Percentiles rank a stretch among this genome's conserved stretches.
Evolutionary conservation across 2,113 vertebrate species (phyloP).

Genomic region (Candoia aspera): DNA sequence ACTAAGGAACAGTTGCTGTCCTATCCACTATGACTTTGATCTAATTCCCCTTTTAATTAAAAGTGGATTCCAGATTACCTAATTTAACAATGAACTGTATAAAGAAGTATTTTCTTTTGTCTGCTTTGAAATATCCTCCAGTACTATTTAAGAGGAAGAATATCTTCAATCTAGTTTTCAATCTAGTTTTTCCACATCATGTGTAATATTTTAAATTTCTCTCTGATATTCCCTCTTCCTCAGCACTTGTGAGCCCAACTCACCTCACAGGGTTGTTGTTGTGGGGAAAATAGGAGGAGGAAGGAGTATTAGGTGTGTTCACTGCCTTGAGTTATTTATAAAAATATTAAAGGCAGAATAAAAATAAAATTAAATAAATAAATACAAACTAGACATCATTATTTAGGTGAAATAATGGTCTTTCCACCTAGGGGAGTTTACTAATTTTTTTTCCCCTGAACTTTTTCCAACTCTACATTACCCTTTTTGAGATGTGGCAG

Average conservation of each 20-base stretch:
- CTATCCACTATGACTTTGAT: neutral
- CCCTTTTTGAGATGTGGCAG: neutral
- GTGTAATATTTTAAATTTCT: neutral
- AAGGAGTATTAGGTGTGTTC: too few species aligned
- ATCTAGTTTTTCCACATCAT: neutral
- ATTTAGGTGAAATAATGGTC: neutral
- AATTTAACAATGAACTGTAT: neutral
- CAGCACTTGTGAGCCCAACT: too few species aligned
- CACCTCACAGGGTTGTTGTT: too few species aligned
- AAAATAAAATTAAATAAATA: too few species aligned
- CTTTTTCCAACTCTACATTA: neutral
- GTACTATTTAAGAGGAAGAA: neutral
- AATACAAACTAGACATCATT: neutral
- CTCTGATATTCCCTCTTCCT: neutral
- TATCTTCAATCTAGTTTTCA: neutral
- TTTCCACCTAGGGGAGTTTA: neutral
- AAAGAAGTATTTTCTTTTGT: neutral
- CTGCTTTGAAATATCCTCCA: neutral
- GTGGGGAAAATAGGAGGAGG: too few species aligned
- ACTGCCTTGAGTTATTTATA: too few species aligned
- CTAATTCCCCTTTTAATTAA: neutral
- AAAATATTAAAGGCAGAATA: too few species aligned
- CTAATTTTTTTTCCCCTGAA: neutral
- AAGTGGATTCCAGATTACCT: neutral
- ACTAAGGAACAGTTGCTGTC: neutral